Evolutionary conservation across 2,113 vertebrate species (phyloP).

Genomic region (Laterallus jamaicensis): DNA sequence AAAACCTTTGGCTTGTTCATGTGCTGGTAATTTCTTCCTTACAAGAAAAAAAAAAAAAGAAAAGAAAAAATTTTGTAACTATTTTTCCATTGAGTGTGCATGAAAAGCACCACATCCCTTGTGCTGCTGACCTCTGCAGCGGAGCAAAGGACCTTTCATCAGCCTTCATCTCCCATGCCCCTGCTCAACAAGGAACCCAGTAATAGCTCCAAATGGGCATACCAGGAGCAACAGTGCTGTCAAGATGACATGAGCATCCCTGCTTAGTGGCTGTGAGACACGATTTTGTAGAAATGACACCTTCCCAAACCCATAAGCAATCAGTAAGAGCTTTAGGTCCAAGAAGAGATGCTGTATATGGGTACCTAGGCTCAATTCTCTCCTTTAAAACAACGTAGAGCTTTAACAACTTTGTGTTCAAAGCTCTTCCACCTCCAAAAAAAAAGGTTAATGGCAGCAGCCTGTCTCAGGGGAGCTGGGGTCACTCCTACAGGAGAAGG

Average conservation of each 20-base stretch:
- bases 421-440: background rate
- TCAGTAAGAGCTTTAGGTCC: background rate
- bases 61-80: background rate
- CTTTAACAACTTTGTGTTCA: background rate
- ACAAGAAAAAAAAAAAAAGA: background rate
- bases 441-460: background rate
- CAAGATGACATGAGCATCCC: background rate
- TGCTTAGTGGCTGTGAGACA: background rate
- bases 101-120: background rate
- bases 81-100: background rate
- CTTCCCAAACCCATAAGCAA: background rate
- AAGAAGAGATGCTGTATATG: background rate
- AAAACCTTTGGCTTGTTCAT: background rate
- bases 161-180: background rate
- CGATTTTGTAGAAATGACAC: background rate
- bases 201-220: background rate
- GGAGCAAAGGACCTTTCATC: background rate
- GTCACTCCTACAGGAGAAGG: background rate
- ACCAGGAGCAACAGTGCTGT: rapidly evolving
- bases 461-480: rapidly evolving
- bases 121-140: background rate
- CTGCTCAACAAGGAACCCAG: background rate
- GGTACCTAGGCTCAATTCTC: background rate
- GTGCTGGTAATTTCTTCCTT: slow-evolving; percentile 22
- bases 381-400: rapidly evolving